Evolutionary conservation across 2,797 vertebrate genomes (phyloP).

Genomic region (Coccyzus lansbergi): DNA sequence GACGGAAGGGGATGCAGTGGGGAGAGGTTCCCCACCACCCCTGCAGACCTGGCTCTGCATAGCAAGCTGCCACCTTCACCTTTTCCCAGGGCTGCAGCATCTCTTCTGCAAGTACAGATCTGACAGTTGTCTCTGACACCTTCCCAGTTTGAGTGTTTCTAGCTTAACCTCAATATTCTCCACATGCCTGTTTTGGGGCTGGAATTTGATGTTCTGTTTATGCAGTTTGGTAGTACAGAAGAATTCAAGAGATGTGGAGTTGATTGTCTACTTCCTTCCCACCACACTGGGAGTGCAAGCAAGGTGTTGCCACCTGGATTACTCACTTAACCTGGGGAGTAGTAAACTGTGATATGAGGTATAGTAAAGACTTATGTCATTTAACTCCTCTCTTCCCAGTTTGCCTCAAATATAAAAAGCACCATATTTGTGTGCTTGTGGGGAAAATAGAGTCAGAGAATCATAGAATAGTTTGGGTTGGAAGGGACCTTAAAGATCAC

Average conservation of each 20-base stretch:
- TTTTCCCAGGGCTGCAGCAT: too few species aligned
- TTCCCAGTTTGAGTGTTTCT: not conserved
- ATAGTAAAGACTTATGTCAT: not conserved
- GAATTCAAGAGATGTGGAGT: not conserved
- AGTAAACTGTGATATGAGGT: not conserved
- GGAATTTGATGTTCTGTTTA: not conserved
- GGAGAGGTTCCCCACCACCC: not conserved
- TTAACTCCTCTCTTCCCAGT: not conserved
- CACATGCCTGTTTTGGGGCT: not conserved
- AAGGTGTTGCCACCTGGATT: not conserved
- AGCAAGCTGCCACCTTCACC: fast-evolving
- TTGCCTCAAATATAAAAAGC: not conserved
- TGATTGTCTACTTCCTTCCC: not conserved
- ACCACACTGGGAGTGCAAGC: not conserved
- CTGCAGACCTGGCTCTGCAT: not conserved
- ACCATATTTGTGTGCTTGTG: not conserved
- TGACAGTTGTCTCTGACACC: not conserved
- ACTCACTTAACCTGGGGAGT: not conserved
- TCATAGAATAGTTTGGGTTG: too few species aligned
- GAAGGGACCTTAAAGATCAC: too few species aligned
- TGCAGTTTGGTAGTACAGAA: not conserved
- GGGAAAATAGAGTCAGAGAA: not conserved
- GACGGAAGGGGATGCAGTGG: not conserved
- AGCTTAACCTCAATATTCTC: not conserved
- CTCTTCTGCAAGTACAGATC: not conserved